Evolutionary conservation across 2,888 invertebrate genomes (phyloP).

Genomic region (Leuctra nigra): DNA sequence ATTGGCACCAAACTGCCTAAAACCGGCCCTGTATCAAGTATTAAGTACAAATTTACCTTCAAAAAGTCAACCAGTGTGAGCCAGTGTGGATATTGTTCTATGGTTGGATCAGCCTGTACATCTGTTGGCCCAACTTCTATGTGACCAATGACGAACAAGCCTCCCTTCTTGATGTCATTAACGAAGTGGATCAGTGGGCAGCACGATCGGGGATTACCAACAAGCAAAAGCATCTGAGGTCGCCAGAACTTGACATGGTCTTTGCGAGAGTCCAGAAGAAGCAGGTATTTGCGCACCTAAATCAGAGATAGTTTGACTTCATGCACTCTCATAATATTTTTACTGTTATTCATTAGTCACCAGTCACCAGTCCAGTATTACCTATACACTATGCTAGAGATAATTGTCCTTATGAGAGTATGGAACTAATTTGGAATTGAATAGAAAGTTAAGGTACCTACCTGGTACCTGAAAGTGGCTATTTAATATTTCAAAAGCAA

Average conservation of each 20-base stretch:
- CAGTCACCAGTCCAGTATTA: too few relatives aligned
- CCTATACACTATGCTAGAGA: too few relatives aligned
- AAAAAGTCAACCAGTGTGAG: conserved; percentile 89
- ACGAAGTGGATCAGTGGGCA: conserved; percentile 94
- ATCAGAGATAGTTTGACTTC: too few relatives aligned
- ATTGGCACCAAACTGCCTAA: too few relatives aligned
- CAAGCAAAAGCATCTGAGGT: conserved; percentile 90
- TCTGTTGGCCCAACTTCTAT: conserved; percentile 59
- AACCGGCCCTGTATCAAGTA: neutral
- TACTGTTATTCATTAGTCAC: too few relatives aligned
- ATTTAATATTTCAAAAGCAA: too few relatives aligned
- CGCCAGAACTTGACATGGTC: conserved; percentile 99
- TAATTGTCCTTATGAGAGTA: too few relatives aligned
- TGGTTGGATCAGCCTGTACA: conserved; percentile 57
- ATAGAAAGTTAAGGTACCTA: too few relatives aligned
- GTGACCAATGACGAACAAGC: conserved; percentile 82
- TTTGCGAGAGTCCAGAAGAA: conserved; percentile 91
- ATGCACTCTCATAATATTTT: too few relatives aligned
- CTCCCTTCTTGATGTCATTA: conserved; percentile 95
- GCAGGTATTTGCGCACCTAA: conserved; percentile 87
- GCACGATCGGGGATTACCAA: conserved; percentile 82
- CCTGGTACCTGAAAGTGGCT: too few relatives aligned
- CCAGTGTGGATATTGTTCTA: conserved; percentile 82
- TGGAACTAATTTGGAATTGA: too few relatives aligned
- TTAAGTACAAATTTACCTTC: conserved; percentile 62